Evolutionary conservation across 1,140 invertebrate genomes (phyloP).

Genomic region (Listronotus bonariensis): DNA sequence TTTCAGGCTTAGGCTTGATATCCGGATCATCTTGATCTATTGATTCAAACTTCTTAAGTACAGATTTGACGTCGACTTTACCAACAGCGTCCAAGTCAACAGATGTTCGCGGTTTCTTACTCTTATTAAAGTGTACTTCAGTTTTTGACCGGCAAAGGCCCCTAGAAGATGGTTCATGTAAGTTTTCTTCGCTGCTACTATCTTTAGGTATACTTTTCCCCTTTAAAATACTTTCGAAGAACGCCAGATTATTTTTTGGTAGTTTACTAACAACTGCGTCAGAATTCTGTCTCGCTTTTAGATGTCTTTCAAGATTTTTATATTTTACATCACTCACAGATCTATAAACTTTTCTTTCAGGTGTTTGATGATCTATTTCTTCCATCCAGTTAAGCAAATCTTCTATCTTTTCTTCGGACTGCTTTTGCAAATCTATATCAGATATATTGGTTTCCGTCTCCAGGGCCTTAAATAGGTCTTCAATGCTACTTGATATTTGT

Average conservation of each 20-base stretch:
- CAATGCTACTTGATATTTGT: constrained; percentile 50
- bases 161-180: constrained; percentile 9
- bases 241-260: constrained; percentile 50
- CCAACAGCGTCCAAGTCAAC: constrained; percentile 52
- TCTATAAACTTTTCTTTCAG: constrained; percentile 46
- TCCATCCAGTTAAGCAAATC: constrained; percentile 54
- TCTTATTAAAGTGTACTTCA: constrained; percentile 44
- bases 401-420: constrained; percentile 50
- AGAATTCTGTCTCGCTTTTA: constrained; percentile 45
- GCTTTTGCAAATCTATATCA: constrained; percentile 35
- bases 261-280: constrained; percentile 49
- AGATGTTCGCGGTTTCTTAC: constrained; percentile 41
- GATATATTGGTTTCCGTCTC: constrained; percentile 46
- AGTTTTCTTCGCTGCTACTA: constrained; percentile 32
- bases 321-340: constrained; percentile 52
- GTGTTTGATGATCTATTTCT: constrained; percentile 51
- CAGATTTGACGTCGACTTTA: constrained; percentile 53
- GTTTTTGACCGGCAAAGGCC: constrained; percentile 51
- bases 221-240: constrained; percentile 50
- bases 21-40: constrained; percentile 35
- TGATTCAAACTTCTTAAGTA: constrained; percentile 52
- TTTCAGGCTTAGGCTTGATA: constrained; percentile 12
- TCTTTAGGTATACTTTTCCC: constrained; percentile 44
- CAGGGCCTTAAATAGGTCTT: constrained; percentile 53
- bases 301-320: constrained; percentile 49